Conservation (phyloP, 2,113 vertebrate genomes). For the Solenodon paradoxus region DNA sequence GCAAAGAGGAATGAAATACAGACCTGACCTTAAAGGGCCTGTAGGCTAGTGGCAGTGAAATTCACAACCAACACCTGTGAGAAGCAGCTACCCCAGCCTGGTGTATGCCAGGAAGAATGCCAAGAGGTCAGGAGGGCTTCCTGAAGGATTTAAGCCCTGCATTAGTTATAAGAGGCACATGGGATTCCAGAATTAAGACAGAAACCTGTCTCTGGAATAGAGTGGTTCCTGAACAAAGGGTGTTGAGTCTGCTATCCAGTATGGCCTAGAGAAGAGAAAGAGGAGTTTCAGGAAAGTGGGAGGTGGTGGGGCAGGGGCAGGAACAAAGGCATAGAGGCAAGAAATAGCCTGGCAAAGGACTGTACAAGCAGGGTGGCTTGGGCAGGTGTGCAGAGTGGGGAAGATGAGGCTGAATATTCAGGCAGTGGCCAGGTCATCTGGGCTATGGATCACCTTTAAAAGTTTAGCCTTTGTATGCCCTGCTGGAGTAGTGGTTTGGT, state of each 20-base stretch:
- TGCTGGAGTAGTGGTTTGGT: too few relatives aligned
- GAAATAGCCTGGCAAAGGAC: not conserved
- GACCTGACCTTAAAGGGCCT: not conserved
- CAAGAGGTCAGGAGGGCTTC: not conserved
- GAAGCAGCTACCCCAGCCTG: not conserved
- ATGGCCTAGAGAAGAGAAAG: not conserved
- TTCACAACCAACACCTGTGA: not conserved
- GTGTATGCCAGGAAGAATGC: not conserved
- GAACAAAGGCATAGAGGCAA: not conserved
- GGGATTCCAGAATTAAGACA: not conserved
- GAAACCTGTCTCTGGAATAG: not conserved
- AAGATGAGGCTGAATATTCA: not conserved
- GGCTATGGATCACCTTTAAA: not conserved
- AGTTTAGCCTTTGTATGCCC: too few relatives aligned
- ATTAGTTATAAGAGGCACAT: not conserved
- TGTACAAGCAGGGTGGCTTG: too few relatives aligned
- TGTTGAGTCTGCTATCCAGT: not conserved
- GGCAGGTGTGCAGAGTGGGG: fast-evolving
- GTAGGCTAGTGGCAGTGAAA: not conserved
- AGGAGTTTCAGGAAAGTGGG: not conserved
- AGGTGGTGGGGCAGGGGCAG: not conserved
- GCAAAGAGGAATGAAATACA: not conserved
- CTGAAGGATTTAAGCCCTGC: not conserved
- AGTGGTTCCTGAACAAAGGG: not conserved
- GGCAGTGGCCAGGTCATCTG: not conserved